Evolutionary conservation across 2,113 vertebrate genomes (phyloP).

Genomic region (Monopterus albus): DNA sequence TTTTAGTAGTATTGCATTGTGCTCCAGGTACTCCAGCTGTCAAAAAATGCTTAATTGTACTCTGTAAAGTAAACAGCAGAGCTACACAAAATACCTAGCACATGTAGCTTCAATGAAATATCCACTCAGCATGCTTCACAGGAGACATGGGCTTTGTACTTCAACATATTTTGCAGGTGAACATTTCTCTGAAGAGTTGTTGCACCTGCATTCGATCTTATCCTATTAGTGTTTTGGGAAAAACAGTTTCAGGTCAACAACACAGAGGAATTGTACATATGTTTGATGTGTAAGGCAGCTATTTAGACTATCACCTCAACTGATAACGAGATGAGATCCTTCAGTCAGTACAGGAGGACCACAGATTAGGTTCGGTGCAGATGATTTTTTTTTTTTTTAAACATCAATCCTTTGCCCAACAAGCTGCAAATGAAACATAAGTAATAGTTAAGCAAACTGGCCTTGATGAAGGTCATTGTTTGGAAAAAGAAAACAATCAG

Average conservation of each 20-base stretch:
- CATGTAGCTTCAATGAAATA: background rate
- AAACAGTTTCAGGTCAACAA: background rate
- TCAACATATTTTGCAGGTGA: conserved; percentile 6
- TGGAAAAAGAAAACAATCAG: no score
- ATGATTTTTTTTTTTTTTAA: no score
- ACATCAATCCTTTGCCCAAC: no score
- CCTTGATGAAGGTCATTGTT: no score
- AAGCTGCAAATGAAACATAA: no score
- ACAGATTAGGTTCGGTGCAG: no score
- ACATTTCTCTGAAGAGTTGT: conserved; percentile 8
- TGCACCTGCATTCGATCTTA: background rate
- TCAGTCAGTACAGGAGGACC: no score
- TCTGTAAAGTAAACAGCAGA: conserved; percentile 1
- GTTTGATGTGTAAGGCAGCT: background rate
- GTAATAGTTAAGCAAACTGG: no score
- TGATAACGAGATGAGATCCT: no score
- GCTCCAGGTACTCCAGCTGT: background rate
- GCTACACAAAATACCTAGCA: background rate
- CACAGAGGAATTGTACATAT: background rate
- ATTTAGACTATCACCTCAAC: no score
- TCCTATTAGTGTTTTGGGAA: background rate
- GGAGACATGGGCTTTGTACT: background rate
- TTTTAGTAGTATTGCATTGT: conserved; percentile 2
- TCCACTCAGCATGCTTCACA: background rate
- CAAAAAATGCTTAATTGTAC: background rate